Percentiles rank a stretch among this genome's conserved stretches.
These are phyloP conservation scores for Liopterus haemorrhoidalis DNA, from an alignment of 2,888 invertebrate genomes.

Conservation along the genomic window DNA sequence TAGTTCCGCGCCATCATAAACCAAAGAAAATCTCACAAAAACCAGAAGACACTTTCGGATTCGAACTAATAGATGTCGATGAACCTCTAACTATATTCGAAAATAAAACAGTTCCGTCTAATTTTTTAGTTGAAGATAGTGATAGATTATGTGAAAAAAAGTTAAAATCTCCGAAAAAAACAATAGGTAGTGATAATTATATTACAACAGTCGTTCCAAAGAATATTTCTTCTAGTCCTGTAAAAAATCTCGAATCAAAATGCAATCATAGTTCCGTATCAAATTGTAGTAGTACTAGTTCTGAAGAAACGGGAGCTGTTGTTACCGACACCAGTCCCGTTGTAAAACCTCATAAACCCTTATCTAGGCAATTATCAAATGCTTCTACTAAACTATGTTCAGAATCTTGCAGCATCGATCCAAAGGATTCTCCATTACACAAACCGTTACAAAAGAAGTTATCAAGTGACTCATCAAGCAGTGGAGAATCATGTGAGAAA, in stretches of 20 bases:
- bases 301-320: conserved; percentile 13
- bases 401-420: conserved; percentile 1
- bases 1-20: conserved; percentile 62
- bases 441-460: conserved; percentile 15
- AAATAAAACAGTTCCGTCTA: conserved; percentile 32
- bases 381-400: conserved; percentile 36
- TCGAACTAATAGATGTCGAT: conserved; percentile 79
- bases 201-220: conserved; percentile 60
- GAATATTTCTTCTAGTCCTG: conserved; percentile 40
- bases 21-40: conserved; percentile 58
- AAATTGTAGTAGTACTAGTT: conserved; percentile 19
- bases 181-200: conserved; percentile 66
- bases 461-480: conserved; percentile 16
- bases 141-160: conserved; percentile 9
- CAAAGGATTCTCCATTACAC: neutral
- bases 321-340: conserved; percentile 28
- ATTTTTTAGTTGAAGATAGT: conserved; percentile 29
- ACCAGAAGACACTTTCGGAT: conserved; percentile 73
- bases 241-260: conserved; percentile 36
- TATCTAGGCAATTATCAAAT: conserved; percentile 61
- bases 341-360: conserved; percentile 61
- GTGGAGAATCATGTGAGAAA: conserved; percentile 10
- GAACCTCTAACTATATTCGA: conserved; percentile 49
- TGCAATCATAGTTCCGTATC: conserved; percentile 41
- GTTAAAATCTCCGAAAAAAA: conserved; percentile 21